Percentiles rank a stretch among this genome's conserved stretches.
Conservation (phyloP, 2,113 vertebrate genomes). For the Opisthocomus hoazin region DNA sequence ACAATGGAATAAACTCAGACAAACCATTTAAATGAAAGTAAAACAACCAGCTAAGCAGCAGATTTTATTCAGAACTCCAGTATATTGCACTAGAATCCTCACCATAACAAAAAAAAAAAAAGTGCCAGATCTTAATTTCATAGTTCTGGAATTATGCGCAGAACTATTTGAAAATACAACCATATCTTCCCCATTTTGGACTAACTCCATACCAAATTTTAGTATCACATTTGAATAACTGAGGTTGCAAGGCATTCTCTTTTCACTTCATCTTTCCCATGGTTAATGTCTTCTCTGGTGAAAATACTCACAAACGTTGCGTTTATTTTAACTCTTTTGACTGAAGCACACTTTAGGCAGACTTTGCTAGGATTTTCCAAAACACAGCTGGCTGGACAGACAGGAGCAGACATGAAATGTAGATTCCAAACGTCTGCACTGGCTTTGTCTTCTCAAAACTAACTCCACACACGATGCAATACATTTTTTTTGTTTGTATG, state of each 20-base stretch:
- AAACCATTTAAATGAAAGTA: neutral
- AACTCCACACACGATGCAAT: neutral
- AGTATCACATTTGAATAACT: neutral
- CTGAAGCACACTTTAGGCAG: neutral
- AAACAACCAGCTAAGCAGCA: neutral
- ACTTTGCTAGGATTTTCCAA: neutral
- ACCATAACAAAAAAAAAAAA: neutral
- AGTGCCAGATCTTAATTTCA: neutral
- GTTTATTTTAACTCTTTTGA: neutral
- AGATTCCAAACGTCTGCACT: neutral
- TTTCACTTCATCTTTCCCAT: neutral
- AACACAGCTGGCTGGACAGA: neutral
- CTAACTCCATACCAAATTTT: neutral
- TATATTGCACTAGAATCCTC: neutral
- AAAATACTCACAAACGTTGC: neutral
- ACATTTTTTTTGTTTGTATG: neutral
- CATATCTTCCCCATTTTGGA: neutral
- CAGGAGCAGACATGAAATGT: neutral
- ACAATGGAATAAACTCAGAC: neutral
- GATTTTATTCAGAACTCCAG: neutral
- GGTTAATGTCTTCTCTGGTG: neutral
- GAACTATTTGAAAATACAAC: neutral
- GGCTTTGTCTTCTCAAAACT: neutral
- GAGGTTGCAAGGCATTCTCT: neutral
- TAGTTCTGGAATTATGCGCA: neutral